Percentiles rank a stretch among this genome's conserved stretches.
Evolutionary conservation across 2,113 vertebrate species (phyloP).

Genomic region (Heloderma charlesbogerti): DNA sequence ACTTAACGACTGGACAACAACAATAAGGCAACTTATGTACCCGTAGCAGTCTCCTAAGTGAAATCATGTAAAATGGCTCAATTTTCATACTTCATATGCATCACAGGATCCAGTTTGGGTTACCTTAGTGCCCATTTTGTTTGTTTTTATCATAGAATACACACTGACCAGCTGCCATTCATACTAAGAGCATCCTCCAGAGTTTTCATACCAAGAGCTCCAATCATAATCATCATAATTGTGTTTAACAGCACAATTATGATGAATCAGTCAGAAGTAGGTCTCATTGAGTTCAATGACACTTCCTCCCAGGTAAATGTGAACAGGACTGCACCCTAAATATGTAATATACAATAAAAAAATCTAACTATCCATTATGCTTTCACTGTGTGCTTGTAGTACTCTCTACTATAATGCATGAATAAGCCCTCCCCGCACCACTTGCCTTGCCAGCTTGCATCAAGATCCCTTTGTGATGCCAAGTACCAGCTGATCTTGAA

Average conservation of each 20-base stretch:
- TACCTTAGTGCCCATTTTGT: neutral
- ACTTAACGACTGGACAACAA: no score
- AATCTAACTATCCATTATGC: no score
- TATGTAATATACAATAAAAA: no score
- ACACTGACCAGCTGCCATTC: neutral
- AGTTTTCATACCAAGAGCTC: no score
- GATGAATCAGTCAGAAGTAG: no score
- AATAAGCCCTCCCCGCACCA: neutral
- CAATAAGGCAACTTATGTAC: no score
- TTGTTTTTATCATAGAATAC: neutral
- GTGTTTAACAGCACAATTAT: no score
- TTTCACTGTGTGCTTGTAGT: no score
- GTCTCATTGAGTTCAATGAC: no score
- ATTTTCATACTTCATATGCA: neutral
- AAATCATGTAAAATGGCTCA: neutral
- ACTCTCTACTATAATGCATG: neutral
- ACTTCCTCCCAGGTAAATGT: neutral
- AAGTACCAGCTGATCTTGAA: slow-evolving; percentile 10
- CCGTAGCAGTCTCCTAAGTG: neutral
- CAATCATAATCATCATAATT: no score
- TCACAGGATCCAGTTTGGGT: neutral
- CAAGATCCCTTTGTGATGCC: neutral
- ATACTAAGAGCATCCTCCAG: neutral
- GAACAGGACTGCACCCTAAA: no score
- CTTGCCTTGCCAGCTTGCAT: no score